phyloP scores from a whole-genome alignment of 2,888 invertebrate genomes.

The Chrysomela aeneicollis region DNA sequence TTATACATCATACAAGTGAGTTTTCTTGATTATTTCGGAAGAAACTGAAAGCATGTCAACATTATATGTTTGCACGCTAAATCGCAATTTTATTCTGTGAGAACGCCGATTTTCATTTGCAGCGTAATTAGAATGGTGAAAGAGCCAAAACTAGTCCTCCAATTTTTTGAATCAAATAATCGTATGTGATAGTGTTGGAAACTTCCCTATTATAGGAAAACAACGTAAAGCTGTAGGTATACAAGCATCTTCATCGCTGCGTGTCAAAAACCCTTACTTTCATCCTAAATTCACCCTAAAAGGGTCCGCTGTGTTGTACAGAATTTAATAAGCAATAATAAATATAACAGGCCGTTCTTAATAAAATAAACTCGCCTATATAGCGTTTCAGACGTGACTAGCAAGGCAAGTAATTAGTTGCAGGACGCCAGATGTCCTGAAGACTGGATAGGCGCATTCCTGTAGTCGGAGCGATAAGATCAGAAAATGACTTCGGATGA shows the following conservation, averaged over 20 bases:
- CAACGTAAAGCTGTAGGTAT: too few relatives aligned
- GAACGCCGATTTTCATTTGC: too few relatives aligned
- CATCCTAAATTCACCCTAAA: conserved; percentile 25
- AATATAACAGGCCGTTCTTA: conserved; percentile 48
- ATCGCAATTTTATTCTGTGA: too few relatives aligned
- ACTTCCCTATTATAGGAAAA: too few relatives aligned
- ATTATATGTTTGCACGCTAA: too few relatives aligned
- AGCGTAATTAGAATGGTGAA: too few relatives aligned
- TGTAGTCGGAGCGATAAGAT: conserved; percentile 16
- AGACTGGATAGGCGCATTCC: conserved; percentile 32
- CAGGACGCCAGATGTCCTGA: conserved; percentile 54
- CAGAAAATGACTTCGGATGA: neutral
- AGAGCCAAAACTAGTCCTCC: too few relatives aligned
- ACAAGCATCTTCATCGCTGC: neutral
- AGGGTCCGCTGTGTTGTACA: conserved; percentile 31
- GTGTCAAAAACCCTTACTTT: conserved; percentile 9
- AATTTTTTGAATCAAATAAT: too few relatives aligned
- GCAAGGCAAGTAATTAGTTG: conserved; percentile 59
- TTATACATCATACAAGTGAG: too few relatives aligned
- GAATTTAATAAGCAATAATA: conserved; percentile 40
- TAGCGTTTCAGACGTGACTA: conserved; percentile 57
- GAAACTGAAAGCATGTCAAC: too few relatives aligned
- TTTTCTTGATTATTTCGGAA: too few relatives aligned
- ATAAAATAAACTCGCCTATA: conserved; percentile 53
- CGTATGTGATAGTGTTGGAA: too few relatives aligned